Evolutionary conservation across 2,797 vertebrate species (phyloP).

Genomic region (Rhadinocentrus ornatus): DNA sequence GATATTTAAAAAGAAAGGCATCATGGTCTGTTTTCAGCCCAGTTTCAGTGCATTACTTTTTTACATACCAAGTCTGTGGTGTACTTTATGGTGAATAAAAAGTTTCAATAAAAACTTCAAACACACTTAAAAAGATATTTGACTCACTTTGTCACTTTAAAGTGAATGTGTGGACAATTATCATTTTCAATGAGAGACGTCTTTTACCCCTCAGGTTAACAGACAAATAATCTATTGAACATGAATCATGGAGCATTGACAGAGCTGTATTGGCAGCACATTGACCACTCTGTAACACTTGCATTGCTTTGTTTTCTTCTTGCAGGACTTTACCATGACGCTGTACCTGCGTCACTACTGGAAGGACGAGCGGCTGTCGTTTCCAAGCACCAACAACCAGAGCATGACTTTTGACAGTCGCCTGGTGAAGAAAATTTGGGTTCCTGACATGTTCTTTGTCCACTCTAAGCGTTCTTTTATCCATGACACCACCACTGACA

Average conservation of each 20-base stretch:
- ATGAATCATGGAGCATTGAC: too few relatives aligned
- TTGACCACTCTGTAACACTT: neutral
- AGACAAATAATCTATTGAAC: too few relatives aligned
- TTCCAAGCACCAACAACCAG: constrained; percentile 96
- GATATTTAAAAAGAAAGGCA: neutral
- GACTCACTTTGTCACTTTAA: too few relatives aligned
- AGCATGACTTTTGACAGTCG: constrained; percentile 99
- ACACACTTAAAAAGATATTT: neutral
- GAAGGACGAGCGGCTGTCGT: constrained; percentile 95
- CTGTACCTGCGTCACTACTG: constrained; percentile 97
- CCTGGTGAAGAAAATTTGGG: constrained; percentile 98
- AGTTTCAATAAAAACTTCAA: too few relatives aligned
- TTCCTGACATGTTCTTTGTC: constrained; percentile 98
- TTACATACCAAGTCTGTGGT: neutral
- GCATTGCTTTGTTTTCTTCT: neutral
- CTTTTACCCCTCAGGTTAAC: neutral
- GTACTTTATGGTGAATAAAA: too few relatives aligned
- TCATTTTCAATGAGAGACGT: too few relatives aligned
- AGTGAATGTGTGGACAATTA: too few relatives aligned
- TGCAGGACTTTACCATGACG: constrained; percentile 97
- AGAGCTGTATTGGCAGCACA: neutral
- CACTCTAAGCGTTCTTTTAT: constrained; percentile 98
- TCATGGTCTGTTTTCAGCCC: neutral
- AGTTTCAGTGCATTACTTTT: neutral
- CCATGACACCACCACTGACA: constrained; percentile 97